phyloP scores from a whole-genome alignment of 2,888 invertebrate species.

The Bellardia bayeri region DNA sequence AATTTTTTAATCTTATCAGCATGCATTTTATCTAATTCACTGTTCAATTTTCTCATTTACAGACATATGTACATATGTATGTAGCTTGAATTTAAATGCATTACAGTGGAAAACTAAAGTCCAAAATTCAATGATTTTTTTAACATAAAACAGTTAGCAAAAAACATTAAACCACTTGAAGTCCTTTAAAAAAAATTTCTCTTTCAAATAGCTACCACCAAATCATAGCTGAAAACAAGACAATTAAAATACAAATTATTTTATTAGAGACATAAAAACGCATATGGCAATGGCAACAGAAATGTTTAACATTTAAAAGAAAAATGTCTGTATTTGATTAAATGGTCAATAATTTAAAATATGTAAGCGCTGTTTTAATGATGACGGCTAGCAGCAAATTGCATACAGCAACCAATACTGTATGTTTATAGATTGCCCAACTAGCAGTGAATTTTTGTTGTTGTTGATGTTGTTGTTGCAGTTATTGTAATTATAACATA shows the following conservation, averaged over 20 bases:
- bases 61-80: no score
- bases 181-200: conserved; percentile 5
- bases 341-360: conserved; percentile 68
- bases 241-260: conserved; percentile 65
- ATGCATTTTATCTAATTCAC: no score
- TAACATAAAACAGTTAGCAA: conserved; percentile 48
- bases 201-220: conserved; percentile 18
- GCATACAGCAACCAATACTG: conserved; percentile 37
- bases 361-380: conserved; percentile 31
- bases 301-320: conserved; percentile 41
- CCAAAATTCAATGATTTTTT: neutral
- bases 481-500: conserved; percentile 62
- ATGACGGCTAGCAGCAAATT: conserved; percentile 34
- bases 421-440: conserved; percentile 37
- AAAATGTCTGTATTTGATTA: conserved; percentile 56
- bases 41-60: no score
- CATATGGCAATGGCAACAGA: conserved; percentile 40
- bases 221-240: neutral
- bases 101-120: neutral
- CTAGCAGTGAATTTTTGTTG: conserved; percentile 30
- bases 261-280: conserved; percentile 48
- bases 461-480: neutral
- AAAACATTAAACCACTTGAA: conserved; percentile 24
- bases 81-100: no score
- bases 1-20: no score